Evolutionary conservation across 2,797 vertebrate species (phyloP).

Genomic region (Notolepis coatsorum): DNA sequence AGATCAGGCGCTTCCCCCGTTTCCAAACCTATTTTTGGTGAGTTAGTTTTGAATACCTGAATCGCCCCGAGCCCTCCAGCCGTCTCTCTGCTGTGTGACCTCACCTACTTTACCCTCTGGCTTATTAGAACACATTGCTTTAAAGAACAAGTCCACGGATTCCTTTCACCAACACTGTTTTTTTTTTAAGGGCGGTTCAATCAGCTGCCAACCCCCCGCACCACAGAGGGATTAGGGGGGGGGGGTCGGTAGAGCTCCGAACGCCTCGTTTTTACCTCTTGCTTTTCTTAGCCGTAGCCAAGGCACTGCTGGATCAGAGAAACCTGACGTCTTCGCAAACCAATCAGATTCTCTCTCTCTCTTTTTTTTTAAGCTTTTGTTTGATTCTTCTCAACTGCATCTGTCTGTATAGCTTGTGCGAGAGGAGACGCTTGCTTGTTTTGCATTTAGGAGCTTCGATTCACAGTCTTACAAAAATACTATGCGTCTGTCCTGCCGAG

Average conservation of each 20-base stretch:
- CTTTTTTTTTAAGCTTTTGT: conserved; percentile 49
- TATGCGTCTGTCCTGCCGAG: conserved; percentile 74
- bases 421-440: conserved; percentile 24
- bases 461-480: conserved; percentile 89
- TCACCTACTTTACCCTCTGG: conserved; percentile 64
- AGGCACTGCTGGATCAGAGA: conserved; percentile 84
- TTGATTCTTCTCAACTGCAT: too few species aligned
- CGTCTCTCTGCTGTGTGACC: conserved; percentile 52
- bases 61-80: conserved; percentile 72
- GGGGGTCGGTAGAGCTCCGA: conserved; percentile 55
- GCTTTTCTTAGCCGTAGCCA: conserved; percentile 73
- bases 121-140: conserved; percentile 67
- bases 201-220: conserved; percentile 51
- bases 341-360: conserved; percentile 57
- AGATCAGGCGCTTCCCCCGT: conserved; percentile 13
- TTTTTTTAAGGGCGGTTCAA: conserved; percentile 60
- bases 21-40: conserved; percentile 34
- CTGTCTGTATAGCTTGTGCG: conserved; percentile 61
- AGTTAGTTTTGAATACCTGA: conserved; percentile 54
- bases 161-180: conserved; percentile 92
- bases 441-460: conserved; percentile 66
- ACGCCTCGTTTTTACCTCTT: conserved; percentile 64
- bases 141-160: conserved; percentile 75
- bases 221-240: conserved; percentile 30
- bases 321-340: conserved; percentile 56